phyloP scores from a whole-genome alignment of 1,140 invertebrate species.

The Zelostemma sp. region DNA sequence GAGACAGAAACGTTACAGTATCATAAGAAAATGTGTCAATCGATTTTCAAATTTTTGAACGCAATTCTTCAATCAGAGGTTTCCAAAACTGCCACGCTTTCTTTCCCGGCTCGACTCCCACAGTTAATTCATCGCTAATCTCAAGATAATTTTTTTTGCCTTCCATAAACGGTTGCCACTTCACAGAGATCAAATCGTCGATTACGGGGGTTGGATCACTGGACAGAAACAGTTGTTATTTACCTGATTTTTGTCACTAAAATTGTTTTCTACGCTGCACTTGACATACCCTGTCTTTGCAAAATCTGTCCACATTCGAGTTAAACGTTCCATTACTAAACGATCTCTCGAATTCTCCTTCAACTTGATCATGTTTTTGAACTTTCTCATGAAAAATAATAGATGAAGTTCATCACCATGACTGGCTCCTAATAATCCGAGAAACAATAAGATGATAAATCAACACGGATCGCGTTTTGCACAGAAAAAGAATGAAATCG shows the following conservation, averaged over 20 bases:
- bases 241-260: not conserved
- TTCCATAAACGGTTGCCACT: slow-evolving; percentile 54
- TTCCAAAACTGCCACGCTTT: slow-evolving; percentile 38
- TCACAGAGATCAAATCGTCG: slow-evolving; percentile 49
- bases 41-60: no score
- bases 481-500: not conserved
- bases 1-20: no score
- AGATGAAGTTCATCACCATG: slow-evolving; percentile 52
- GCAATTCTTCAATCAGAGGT: not conserved
- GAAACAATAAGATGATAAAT: no score
- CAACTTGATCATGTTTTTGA: slow-evolving; percentile 1
- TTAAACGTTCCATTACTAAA: slow-evolving; percentile 49
- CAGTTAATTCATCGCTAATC: slow-evolving; percentile 29
- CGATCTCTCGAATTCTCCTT: slow-evolving; percentile 42
- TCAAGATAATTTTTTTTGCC: slow-evolving; percentile 24
- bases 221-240: slow-evolving; percentile 7
- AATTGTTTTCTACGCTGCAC: not conserved
- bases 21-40: no score
- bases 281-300: slow-evolving; percentile 57
- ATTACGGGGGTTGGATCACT: slow-evolving; percentile 65
- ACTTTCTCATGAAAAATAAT: slow-evolving; percentile 37
- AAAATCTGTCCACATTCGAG: slow-evolving; percentile 66
- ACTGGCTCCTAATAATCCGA: slow-evolving; percentile 48
- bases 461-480: not conserved
- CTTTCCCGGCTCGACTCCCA: slow-evolving; percentile 19